Evolutionary conservation across 2,888 invertebrate genomes (phyloP).

Genomic region (Syritta pipiens): DNA sequence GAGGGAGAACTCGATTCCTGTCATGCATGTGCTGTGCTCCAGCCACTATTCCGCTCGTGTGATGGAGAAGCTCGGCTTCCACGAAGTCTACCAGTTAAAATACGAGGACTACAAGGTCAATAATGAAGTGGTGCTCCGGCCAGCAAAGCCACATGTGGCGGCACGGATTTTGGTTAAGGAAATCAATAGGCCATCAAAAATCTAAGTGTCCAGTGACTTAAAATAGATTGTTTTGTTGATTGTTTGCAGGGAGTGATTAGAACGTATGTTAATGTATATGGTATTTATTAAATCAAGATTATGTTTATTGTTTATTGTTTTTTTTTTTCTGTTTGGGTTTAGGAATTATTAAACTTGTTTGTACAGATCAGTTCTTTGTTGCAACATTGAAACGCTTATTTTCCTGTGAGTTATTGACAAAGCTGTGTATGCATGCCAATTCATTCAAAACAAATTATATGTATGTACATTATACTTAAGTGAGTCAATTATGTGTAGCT

Average conservation of each 20-base stretch:
- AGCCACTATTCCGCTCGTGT: constrained; percentile 88
- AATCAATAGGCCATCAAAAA: constrained; percentile 71
- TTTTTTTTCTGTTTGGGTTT: too few species aligned
- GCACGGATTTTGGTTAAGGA: constrained; percentile 82
- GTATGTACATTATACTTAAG: constrained; percentile 39
- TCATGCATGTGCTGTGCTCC: constrained; percentile 87
- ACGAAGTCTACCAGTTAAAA: constrained; percentile 83
- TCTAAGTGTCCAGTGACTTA: constrained; percentile 28
- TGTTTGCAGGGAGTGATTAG: constrained; percentile 38
- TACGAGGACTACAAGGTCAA: constrained; percentile 84
- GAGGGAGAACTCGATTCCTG: constrained; percentile 76
- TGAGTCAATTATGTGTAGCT: constrained; percentile 64
- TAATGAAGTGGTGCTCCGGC: constrained; percentile 83
- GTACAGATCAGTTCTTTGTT: constrained; percentile 29
- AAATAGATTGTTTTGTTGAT: constrained; percentile 20
- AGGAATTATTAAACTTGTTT: constrained; percentile 31
- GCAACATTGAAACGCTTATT: constrained; percentile 42
- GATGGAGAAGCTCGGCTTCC: constrained; percentile 86
- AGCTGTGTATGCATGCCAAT: constrained; percentile 16
- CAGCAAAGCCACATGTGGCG: constrained; percentile 83
- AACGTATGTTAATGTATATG: constrained; percentile 30
- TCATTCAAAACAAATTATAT: constrained; percentile 5
- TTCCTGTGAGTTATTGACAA: constrained; percentile 26
- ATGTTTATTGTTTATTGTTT: constrained; percentile 22
- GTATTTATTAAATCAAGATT: constrained; percentile 42